These are phyloP conservation scores for Atta cephalotes DNA, from an alignment of 1,140 invertebrate genomes.

Conservation along the genomic window DNA sequence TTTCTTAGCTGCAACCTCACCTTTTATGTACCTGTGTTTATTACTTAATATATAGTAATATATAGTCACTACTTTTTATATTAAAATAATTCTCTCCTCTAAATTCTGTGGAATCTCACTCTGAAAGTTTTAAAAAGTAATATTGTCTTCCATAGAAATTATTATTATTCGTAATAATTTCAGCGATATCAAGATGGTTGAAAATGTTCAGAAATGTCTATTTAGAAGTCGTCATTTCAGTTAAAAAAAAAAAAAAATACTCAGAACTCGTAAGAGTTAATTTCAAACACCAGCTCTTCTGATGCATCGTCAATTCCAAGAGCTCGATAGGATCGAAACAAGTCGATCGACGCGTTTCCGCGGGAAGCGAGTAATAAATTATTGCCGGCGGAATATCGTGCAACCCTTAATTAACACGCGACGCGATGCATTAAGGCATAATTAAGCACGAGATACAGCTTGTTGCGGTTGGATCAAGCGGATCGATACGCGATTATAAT, in stretches of 20 bases:
- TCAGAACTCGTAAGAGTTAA: background rate
- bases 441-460: conserved; percentile 65
- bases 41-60: too few species aligned
- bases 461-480: conserved; percentile 60
- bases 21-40: too few species aligned
- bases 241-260: background rate
- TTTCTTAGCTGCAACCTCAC: too few species aligned
- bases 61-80: too few species aligned
- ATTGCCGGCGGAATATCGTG: conserved; percentile 1
- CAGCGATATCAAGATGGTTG: too few species aligned
- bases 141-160: too few species aligned
- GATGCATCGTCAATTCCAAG: background rate
- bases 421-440: conserved; percentile 57
- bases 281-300: background rate
- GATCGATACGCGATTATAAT: conserved; percentile 72
- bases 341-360: conserved; percentile 16
- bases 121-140: too few species aligned
- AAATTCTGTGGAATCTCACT: too few species aligned
- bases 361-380: conserved; percentile 44
- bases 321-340: background rate
- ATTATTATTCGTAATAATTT: background rate
- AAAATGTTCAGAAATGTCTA: background rate
- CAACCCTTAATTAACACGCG: conserved; percentile 69
- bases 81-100: too few species aligned
- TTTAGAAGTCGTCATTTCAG: background rate